A percentile compares a stretch with the other conserved stretches of the same genome.
These are phyloP conservation scores for Drosophila leontia DNA, from an alignment of 1,140 invertebrate genomes.

Conservation along the genomic window DNA sequence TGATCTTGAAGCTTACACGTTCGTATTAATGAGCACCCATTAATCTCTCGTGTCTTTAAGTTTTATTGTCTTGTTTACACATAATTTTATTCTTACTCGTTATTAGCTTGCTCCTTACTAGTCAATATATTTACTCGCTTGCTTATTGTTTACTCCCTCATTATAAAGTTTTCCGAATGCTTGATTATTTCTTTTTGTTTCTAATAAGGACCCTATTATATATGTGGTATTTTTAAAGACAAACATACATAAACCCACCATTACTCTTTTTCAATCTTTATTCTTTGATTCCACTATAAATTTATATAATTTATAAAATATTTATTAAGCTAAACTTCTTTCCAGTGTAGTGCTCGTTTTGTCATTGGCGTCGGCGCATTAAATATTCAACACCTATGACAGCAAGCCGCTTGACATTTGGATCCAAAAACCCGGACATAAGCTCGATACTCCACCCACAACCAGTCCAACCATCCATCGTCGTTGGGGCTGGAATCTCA, in stretches of 20 bases:
- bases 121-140: no score
- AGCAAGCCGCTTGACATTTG: conserved; percentile 52
- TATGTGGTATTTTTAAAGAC: neutral
- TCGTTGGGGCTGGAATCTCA: conserved; percentile 5
- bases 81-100: no score
- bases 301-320: neutral
- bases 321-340: neutral
- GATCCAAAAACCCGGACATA: conserved; percentile 12
- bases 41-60: neutral
- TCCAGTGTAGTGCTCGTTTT: conserved; percentile 18
- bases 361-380: conserved; percentile 50
- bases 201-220: no score
- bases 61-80: no score
- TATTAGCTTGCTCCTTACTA: no score
- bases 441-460: neutral
- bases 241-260: no score
- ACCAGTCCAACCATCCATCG: neutral
- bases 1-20: neutral
- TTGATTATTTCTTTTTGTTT: no score
- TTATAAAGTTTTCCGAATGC: no score
- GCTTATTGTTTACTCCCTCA: no score
- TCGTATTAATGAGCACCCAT: neutral
- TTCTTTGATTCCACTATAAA: no score
- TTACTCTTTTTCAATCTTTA: neutral
- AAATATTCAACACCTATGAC: conserved; percentile 78